phyloP scores from a whole-genome alignment of 30 jellyfish, hydroid and myxozoan genomes.

The Turritopsis dohrnii region DNA sequence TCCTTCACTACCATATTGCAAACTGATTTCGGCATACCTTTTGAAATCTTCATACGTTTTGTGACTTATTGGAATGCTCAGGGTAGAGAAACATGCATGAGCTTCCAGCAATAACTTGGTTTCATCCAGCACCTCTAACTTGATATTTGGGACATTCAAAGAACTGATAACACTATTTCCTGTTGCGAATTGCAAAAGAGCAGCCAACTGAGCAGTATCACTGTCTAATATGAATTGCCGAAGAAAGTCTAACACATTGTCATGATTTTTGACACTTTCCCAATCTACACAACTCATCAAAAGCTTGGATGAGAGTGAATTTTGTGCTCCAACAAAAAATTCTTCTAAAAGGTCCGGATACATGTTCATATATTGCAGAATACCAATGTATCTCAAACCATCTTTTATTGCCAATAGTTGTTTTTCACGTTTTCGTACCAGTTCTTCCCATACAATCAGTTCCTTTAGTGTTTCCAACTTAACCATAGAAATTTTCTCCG shows the following conservation, averaged over 20 bases:
- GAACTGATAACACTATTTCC: neutral
- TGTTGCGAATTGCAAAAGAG: no score
- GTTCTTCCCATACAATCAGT: conserved; percentile 20
- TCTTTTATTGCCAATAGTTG: no score
- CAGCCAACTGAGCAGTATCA: no score
- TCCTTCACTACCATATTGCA: neutral
- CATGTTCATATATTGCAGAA: no score
- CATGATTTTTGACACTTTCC: no score
- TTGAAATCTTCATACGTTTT: neutral
- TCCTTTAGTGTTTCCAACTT: conserved; percentile 15
- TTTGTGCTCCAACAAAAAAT: no score
- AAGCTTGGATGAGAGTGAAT: no score
- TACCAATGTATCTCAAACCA: no score
- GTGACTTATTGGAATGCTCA: neutral
- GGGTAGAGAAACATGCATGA: neutral
- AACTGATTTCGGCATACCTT: neutral
- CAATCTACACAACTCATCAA: no score
- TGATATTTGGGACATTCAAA: neutral
- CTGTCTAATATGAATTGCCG: no score
- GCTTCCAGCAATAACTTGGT: neutral
- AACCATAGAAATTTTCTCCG: neutral
- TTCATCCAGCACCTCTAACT: neutral
- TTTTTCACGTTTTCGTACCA: conserved; percentile 21
- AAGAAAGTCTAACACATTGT: no score
- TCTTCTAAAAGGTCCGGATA: no score